Conservation (phyloP, 2,888 invertebrate species). For the Trissolcus brochymenae region DNA sequence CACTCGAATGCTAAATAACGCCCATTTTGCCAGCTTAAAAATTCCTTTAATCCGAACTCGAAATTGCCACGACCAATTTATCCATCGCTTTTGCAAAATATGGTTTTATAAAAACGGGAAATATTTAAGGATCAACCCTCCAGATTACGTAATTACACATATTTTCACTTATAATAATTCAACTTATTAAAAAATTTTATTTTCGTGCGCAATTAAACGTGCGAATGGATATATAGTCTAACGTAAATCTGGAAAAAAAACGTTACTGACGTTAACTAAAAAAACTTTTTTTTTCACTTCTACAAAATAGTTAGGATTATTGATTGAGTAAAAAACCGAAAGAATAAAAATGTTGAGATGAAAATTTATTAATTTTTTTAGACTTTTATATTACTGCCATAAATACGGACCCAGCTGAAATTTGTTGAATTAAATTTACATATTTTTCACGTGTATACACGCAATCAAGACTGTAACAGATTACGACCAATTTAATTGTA, state of each 20-base stretch:
- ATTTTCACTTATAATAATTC: not conserved
- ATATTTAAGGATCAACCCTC: too few species aligned
- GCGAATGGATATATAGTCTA: not conserved
- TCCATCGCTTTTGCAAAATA: too few species aligned
- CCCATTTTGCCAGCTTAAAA: too few species aligned
- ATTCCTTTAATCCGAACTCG: too few species aligned
- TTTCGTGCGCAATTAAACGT: not conserved
- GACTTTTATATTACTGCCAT: too few species aligned
- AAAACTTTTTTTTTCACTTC: not conserved
- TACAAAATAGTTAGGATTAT: not conserved
- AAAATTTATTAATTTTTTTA: too few species aligned
- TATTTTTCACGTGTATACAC: constrained; percentile 14
- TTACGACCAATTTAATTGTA: constrained; percentile 39
- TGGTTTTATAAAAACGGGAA: too few species aligned
- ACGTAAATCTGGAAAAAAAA: not conserved
- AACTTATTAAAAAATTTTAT: not conserved
- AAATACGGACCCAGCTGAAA: not conserved
- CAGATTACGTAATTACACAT: not conserved
- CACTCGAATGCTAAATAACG: too few species aligned
- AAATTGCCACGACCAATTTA: too few species aligned
- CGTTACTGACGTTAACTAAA: too few species aligned
- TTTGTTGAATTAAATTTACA: constrained; percentile 17
- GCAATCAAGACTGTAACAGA: constrained; percentile 33
- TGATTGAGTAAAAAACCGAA: too few species aligned
- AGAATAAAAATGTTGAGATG: too few species aligned